These are phyloP conservation scores for Silvanus unidentatus DNA, from an alignment of 2,888 invertebrate genomes.

Conservation along the genomic window DNA sequence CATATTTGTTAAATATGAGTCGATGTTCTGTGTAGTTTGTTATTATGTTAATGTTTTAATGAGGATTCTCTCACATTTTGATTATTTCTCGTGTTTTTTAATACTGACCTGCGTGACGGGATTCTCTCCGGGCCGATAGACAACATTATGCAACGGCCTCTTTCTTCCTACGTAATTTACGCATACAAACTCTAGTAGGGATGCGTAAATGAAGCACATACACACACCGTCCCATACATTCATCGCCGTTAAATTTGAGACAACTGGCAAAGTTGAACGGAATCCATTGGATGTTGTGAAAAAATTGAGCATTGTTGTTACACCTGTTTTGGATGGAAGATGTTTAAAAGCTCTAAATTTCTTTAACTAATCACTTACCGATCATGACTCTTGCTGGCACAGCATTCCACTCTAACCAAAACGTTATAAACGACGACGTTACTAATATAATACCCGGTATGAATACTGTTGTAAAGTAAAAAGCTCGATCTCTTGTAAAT, in stretches of 20 bases:
- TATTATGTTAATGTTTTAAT: neutral
- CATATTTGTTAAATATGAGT: too few species aligned
- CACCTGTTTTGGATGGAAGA: too few species aligned
- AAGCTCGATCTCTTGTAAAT: slow-evolving; percentile 91
- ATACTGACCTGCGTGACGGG: slow-evolving; percentile 79
- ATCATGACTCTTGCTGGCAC: slow-evolving; percentile 95
- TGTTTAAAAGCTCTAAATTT: too few species aligned
- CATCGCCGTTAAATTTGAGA: slow-evolving; percentile 91
- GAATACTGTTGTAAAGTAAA: slow-evolving; percentile 95
- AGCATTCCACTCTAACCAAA: slow-evolving; percentile 97
- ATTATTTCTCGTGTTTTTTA: too few species aligned
- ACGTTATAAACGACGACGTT: slow-evolving; percentile 94
- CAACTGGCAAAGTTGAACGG: slow-evolving; percentile 86
- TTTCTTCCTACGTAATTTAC: slow-evolving; percentile 93
- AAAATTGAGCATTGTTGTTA: slow-evolving; percentile 97
- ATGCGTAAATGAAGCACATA: slow-evolving; percentile 96
- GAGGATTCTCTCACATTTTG: too few species aligned
- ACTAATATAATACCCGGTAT: slow-evolving; percentile 95
- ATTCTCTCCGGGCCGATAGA: slow-evolving; percentile 84
- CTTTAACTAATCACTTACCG: slow-evolving; percentile 57
- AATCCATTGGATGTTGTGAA: slow-evolving; percentile 93
- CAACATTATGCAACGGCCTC: slow-evolving; percentile 81
- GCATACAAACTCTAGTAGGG: slow-evolving; percentile 88
- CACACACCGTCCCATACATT: slow-evolving; percentile 96
- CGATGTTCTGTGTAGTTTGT: neutral